Evolutionary conservation across 37 sponge, comb jelly and placozoan genomes (phyloP).

Genomic region (Ephydatia muelleri): DNA sequence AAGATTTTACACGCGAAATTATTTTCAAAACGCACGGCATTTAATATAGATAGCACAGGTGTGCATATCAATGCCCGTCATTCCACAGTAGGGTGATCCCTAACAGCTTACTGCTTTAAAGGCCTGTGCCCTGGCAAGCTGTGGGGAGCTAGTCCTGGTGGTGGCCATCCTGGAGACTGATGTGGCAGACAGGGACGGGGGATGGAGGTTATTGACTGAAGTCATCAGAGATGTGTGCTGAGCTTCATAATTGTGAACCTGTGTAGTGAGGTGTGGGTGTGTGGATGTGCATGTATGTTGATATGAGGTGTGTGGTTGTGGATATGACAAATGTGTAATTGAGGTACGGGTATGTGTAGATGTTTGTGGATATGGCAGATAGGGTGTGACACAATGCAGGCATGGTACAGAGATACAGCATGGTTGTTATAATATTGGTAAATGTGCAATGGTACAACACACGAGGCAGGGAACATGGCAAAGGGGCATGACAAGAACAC

Average conservation of each 20-base stretch:
- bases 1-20: no score
- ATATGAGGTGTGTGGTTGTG: background rate
- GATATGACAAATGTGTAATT: no score
- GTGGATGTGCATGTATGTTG: no score
- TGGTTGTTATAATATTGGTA: background rate
- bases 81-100: background rate
- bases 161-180: background rate
- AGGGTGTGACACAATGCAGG: background rate
- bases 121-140: background rate
- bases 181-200: background rate
- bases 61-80: background rate
- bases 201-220: conserved; percentile 1
- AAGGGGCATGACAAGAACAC: background rate
- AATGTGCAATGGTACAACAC: no score
- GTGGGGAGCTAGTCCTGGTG: background rate
- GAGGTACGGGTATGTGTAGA: no score
- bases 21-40: no score
- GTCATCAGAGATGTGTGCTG: conserved; percentile 10
- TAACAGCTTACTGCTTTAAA: conserved; percentile 12
- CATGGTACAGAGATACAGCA: no score
- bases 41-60: no score
- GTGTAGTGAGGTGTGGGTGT: background rate
- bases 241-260: conserved; percentile 20
- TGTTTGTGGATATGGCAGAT: no score
- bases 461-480: no score